phyloP scores from a whole-genome alignment of 2,113 vertebrate genomes.

The Mionectes macconnelli region DNA sequence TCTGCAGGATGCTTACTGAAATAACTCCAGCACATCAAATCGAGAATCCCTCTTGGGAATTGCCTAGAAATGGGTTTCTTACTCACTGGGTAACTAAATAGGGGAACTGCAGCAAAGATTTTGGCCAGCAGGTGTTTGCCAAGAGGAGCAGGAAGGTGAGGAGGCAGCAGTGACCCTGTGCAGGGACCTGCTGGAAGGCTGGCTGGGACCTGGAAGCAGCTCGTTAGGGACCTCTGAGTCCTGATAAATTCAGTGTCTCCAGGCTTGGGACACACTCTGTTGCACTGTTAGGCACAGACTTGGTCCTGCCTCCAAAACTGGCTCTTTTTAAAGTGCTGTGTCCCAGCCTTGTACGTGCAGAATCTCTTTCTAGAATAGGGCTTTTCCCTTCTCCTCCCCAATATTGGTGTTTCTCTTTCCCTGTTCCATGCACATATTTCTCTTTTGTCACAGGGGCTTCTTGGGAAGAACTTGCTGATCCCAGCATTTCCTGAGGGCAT shows the following conservation, averaged over 20 bases:
- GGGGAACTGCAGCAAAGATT: neutral
- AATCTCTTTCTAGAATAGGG: neutral
- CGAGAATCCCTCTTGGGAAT: neutral
- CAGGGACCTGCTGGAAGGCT: neutral
- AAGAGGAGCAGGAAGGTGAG: neutral
- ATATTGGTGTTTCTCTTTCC: neutral
- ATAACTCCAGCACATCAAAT: neutral
- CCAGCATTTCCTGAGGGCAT: rapidly evolving
- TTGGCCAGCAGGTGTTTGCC: neutral
- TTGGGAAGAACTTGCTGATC: neutral
- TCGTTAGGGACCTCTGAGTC: neutral
- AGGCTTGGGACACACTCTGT: neutral
- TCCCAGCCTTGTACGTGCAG: neutral
- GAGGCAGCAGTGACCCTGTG: neutral
- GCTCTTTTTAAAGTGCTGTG: neutral
- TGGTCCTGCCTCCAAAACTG: neutral
- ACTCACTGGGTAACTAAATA: neutral
- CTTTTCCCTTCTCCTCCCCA: neutral
- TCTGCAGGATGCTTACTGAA: neutral
- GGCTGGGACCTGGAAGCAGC: neutral
- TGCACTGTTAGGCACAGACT: neutral
- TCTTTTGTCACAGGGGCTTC: neutral
- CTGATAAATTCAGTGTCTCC: neutral
- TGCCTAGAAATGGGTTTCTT: neutral
- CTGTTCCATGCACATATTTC: neutral